These are phyloP conservation scores for Apostichopus japonicus DNA, from an alignment of 35 echinoderm and acorn worm genomes.

Conservation along the genomic window DNA sequence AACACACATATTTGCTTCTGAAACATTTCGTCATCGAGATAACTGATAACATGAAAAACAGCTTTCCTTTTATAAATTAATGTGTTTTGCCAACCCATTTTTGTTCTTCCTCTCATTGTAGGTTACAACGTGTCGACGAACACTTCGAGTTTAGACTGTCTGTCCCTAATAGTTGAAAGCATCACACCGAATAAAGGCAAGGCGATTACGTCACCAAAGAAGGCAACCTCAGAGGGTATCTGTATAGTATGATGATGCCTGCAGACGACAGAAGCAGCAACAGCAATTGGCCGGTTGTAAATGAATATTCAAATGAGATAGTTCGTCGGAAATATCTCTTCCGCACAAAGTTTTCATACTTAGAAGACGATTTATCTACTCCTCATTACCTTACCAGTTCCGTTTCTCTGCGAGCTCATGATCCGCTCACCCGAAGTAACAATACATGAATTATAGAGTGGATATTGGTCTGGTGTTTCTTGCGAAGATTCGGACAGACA, in stretches of 20 bases:
- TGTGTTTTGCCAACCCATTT: neutral
- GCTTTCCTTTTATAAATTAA: too few species aligned
- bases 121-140: conserved; percentile 80
- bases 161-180: conserved; percentile 95
- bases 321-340: neutral
- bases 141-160: conserved; percentile 90
- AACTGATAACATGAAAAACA: too few species aligned
- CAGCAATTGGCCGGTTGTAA: neutral
- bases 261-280: neutral
- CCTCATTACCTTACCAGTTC: neutral
- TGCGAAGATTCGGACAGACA: too few species aligned
- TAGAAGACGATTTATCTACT: too few species aligned
- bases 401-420: too few species aligned
- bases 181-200: conserved; percentile 97
- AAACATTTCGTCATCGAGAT: too few species aligned
- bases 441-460: neutral
- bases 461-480: too few species aligned
- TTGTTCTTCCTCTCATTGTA: conserved; percentile 41
- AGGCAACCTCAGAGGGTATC: conserved; percentile 93
- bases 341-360: neutral
- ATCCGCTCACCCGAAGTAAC: neutral
- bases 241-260: conserved; percentile 71
- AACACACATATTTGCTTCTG: too few species aligned
- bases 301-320: neutral
- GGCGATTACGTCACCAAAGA: conserved; percentile 97